Evolutionary conservation across 1,140 invertebrate genomes (phyloP).

Genomic region (Platyscapa corneri): DNA sequence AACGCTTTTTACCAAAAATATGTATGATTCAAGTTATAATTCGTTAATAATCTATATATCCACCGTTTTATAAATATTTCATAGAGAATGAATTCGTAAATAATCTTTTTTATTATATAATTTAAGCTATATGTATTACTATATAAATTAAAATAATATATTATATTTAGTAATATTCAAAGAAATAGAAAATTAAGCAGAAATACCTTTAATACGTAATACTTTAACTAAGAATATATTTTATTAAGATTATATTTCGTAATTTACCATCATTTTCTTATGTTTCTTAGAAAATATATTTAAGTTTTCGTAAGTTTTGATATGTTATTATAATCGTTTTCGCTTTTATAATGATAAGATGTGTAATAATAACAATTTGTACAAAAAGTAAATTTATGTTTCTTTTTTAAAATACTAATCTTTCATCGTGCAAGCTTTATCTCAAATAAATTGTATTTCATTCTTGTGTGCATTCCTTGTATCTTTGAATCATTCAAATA

Average conservation of each 20-base stretch:
- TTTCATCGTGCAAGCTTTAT: too few relatives aligned
- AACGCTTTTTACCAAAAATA: neutral
- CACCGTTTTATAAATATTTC: neutral
- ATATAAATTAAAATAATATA: neutral
- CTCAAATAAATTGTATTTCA: too few relatives aligned
- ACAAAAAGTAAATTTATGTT: too few relatives aligned
- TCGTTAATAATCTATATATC: neutral
- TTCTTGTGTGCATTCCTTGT: too few relatives aligned
- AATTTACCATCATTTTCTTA: neutral
- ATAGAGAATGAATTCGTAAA: neutral
- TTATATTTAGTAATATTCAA: neutral
- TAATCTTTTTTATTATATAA: neutral
- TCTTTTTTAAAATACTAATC: too few relatives aligned
- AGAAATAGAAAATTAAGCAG: too few relatives aligned
- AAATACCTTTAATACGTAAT: too few relatives aligned
- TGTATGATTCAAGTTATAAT: neutral
- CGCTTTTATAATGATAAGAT: neutral
- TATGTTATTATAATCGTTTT: neutral
- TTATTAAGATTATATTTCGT: neutral
- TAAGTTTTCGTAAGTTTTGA: neutral
- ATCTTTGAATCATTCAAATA: neutral
- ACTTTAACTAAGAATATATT: neutral
- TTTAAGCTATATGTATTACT: neutral
- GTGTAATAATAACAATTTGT: neutral
- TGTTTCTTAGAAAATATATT: neutral